phyloP scores from a whole-genome alignment of 2,888 invertebrate genomes.

The Napeogenes sylphis region DNA sequence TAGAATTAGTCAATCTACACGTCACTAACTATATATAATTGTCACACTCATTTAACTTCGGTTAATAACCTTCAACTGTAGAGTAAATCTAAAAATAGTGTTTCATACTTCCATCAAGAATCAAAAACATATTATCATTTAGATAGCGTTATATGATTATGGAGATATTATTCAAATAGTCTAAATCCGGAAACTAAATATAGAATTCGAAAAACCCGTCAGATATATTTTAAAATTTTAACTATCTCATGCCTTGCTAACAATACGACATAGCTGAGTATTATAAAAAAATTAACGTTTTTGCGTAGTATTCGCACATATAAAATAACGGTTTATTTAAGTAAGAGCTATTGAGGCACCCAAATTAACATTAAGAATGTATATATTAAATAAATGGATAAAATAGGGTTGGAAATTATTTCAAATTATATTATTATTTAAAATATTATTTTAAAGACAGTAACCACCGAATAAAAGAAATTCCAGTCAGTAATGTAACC shows the following conservation, averaged over 20 bases:
- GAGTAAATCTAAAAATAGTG: slow-evolving; percentile 10
- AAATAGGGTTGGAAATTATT: too few relatives aligned
- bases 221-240: slow-evolving; percentile 18
- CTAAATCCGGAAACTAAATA: background rate
- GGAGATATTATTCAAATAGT: background rate
- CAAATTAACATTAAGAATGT: slow-evolving; percentile 26
- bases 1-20: slow-evolving; percentile 31
- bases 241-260: slow-evolving; percentile 23
- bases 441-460: too few relatives aligned
- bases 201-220: slow-evolving; percentile 15
- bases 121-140: background rate
- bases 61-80: slow-evolving; percentile 46
- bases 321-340: slow-evolving; percentile 49
- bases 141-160: background rate
- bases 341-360: slow-evolving; percentile 32
- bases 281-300: slow-evolving; percentile 48
- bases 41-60: slow-evolving; percentile 36
- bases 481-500: too few relatives aligned
- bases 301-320: slow-evolving; percentile 48
- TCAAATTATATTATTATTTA: too few relatives aligned
- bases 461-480: too few relatives aligned
- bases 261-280: slow-evolving; percentile 49
- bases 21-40: slow-evolving; percentile 28
- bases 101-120: background rate
- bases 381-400: too few relatives aligned